Conservation (phyloP, 2,888 invertebrate species). For the Parnassius smintheus region DNA sequence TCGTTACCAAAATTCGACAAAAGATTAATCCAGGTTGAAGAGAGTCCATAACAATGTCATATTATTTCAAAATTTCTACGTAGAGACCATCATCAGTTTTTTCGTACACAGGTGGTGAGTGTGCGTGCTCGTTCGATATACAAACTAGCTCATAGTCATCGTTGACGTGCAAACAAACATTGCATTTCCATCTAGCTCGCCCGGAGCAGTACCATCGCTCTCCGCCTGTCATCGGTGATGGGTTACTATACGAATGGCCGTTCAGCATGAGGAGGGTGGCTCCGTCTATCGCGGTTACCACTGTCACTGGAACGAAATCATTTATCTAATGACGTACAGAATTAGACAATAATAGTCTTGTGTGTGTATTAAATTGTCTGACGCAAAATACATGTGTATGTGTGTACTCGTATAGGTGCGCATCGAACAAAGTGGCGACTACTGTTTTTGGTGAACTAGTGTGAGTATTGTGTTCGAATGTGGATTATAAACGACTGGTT, state of each 20-base stretch:
- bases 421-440: too few relatives aligned
- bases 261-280: slow-evolving; percentile 70
- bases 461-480: too few relatives aligned
- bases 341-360: too few relatives aligned
- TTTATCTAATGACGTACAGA: background rate
- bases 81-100: slow-evolving; percentile 63
- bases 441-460: too few relatives aligned
- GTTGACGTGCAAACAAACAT: slow-evolving; percentile 69
- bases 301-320: slow-evolving; percentile 59
- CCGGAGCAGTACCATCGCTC: slow-evolving; percentile 75
- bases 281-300: slow-evolving; percentile 70
- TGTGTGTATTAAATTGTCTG: too few relatives aligned
- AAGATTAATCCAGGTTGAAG: too few relatives aligned
- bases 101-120: slow-evolving; percentile 61
- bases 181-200: slow-evolving; percentile 58
- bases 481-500: too few relatives aligned
- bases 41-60: background rate
- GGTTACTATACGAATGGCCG: slow-evolving; percentile 68
- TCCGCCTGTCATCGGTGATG: slow-evolving; percentile 66
- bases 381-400: too few relatives aligned
- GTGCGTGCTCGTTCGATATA: slow-evolving; percentile 63
- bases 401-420: too few relatives aligned
- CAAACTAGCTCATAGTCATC: slow-evolving; percentile 73
- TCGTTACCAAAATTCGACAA: too few relatives aligned
- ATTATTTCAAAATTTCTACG: slow-evolving; percentile 34